These are phyloP conservation scores for Megamerina dolium DNA, from an alignment of 2,888 invertebrate genomes.

Conservation along the genomic window DNA sequence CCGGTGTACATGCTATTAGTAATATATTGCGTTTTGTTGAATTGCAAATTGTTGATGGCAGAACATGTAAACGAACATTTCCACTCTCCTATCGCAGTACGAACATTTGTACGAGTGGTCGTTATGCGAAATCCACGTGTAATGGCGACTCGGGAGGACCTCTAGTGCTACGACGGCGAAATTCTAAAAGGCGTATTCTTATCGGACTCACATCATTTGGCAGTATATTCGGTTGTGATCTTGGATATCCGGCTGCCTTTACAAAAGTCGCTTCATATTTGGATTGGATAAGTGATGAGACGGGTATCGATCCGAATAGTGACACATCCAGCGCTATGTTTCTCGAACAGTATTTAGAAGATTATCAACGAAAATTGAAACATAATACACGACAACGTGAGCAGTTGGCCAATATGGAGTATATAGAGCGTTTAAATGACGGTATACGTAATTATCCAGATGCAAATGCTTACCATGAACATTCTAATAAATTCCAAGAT, in stretches of 20 bases:
- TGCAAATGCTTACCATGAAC: conserved; percentile 11
- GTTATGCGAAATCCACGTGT: conserved; percentile 46
- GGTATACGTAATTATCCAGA: conserved; percentile 15
- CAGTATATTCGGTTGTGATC: conserved; percentile 44
- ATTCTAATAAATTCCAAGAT: neutral
- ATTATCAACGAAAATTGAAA: conserved; percentile 23
- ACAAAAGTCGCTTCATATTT: conserved; percentile 45
- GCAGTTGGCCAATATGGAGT: no score
- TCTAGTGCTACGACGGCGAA: conserved; percentile 36
- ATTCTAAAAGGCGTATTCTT: conserved; percentile 35
- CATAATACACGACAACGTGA: no score
- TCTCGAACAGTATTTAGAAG: conserved; percentile 28
- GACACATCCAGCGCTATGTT: conserved; percentile 30
- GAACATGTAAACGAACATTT: conserved; percentile 46
- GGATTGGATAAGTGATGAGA: conserved; percentile 43
- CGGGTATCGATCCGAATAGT: conserved; percentile 28
- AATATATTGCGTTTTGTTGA: conserved; percentile 47
- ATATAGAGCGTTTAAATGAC: neutral
- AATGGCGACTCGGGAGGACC: conserved; percentile 50
- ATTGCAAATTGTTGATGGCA: conserved; percentile 44
- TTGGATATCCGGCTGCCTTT: conserved; percentile 44
- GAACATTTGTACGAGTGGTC: conserved; percentile 49
- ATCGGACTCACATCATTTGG: conserved; percentile 46
- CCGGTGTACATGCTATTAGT: conserved; percentile 45
- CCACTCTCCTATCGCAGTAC: conserved; percentile 43